phyloP scores from a whole-genome alignment of 2,113 vertebrate species.

The Aptenodytes patagonicus region DNA sequence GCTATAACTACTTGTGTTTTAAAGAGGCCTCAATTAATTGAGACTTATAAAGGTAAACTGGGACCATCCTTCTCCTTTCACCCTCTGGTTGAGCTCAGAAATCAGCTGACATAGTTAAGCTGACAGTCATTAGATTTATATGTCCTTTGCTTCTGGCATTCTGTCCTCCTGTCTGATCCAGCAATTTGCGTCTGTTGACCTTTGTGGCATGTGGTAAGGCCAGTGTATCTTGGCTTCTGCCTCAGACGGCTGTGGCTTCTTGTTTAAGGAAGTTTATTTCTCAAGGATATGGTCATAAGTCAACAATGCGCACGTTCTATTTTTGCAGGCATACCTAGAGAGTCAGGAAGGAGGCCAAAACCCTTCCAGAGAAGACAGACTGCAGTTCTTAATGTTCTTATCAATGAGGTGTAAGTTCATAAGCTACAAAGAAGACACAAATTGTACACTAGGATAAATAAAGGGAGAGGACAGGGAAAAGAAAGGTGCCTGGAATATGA shows the following conservation, averaged over 20 bases:
- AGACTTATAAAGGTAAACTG: background rate
- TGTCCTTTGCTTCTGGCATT: conserved; percentile 38
- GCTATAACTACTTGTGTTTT: background rate
- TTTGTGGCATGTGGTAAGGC: conserved; percentile 60
- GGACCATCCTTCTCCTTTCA: background rate
- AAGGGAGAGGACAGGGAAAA: background rate
- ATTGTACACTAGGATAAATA: background rate
- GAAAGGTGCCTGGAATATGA: background rate
- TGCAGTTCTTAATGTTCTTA: conserved; percentile 29
- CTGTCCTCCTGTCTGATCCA: background rate
- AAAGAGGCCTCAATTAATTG: background rate
- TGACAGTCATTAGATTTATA: conserved; percentile 40
- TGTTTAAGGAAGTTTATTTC: conserved; percentile 57
- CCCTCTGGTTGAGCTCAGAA: background rate
- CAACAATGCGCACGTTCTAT: conserved; percentile 43
- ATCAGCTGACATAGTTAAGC: conserved; percentile 61
- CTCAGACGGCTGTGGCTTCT: conserved; percentile 36
- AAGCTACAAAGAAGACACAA: background rate
- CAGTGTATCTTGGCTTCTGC: conserved; percentile 39
- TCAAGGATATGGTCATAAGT: conserved; percentile 38
- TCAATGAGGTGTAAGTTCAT: conserved; percentile 18
- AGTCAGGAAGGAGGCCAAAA: conserved; percentile 46
- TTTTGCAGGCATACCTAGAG: conserved; percentile 57
- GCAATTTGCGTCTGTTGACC: conserved; percentile 24
- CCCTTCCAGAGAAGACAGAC: conserved; percentile 7